These are phyloP conservation scores for Psittacula echo DNA, from an alignment of 2,797 vertebrate genomes.

Conservation along the genomic window DNA sequence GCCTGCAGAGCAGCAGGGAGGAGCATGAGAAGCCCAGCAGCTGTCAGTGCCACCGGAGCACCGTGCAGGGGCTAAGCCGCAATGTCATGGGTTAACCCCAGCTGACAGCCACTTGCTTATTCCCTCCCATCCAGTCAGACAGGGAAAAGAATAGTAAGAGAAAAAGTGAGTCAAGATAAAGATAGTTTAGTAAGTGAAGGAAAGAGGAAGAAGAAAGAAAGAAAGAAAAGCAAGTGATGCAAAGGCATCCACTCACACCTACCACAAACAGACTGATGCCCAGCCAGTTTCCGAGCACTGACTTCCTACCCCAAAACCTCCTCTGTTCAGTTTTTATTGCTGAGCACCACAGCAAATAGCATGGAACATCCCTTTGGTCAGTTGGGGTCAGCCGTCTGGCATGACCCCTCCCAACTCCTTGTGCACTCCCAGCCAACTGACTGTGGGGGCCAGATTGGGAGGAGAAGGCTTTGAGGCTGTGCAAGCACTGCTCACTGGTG, in stretches of 20 bases:
- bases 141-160: not conserved
- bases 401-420: not conserved
- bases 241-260: not conserved
- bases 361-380: not conserved
- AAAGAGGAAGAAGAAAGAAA: not conserved
- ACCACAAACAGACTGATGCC: not conserved
- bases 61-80: not conserved
- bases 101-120: not conserved
- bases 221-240: not conserved
- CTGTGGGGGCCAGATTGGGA: not conserved
- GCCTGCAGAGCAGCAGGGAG: conserved; percentile 74
- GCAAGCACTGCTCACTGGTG: not conserved
- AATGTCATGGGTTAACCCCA: not conserved
- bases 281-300: not conserved
- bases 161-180: accelerated
- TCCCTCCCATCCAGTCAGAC: not conserved
- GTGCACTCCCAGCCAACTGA: not conserved
- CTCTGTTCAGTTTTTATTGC: not conserved
- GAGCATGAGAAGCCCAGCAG: not conserved
- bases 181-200: not conserved
- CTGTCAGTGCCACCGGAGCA: not conserved
- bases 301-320: not conserved
- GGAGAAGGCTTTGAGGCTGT: not conserved
- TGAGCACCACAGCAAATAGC: accelerated
- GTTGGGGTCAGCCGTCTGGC: not conserved